A percentile compares a stretch with the other conserved stretches of the same genome.
phyloP scores from a whole-genome alignment of 1,140 invertebrate species.

The Antheraea mylitta region DNA sequence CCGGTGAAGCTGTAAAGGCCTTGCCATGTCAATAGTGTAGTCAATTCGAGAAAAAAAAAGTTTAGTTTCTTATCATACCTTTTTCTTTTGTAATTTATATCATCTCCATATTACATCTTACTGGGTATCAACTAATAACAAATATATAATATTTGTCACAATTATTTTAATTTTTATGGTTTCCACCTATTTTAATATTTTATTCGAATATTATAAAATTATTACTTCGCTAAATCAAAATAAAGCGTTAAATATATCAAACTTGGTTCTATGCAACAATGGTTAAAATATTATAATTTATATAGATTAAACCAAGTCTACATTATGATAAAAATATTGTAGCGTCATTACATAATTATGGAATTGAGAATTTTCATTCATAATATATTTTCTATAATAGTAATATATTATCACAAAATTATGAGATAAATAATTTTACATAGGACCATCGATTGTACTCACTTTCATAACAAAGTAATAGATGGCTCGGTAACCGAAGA shows the following conservation, averaged over 20 bases:
- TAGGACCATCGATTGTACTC: slow-evolving; percentile 90
- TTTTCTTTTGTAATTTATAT: too few species aligned
- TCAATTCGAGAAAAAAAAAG: too few species aligned
- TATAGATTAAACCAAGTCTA: slow-evolving; percentile 19
- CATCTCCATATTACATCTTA: too few species aligned
- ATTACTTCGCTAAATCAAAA: slow-evolving; percentile 7
- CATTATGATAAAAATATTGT: slow-evolving; percentile 19
- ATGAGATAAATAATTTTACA: slow-evolving; percentile 69
- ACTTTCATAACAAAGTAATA: slow-evolving; percentile 96
- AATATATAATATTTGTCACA: neutral
- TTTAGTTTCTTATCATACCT: too few species aligned
- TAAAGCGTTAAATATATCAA: slow-evolving; percentile 19
- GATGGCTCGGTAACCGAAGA: slow-evolving; percentile 88
- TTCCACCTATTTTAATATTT: neutral
- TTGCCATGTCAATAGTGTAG: too few species aligned
- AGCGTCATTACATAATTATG: slow-evolving; percentile 44
- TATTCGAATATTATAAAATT: slow-evolving; percentile 21
- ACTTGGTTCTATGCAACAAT: slow-evolving; percentile 19
- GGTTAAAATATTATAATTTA: slow-evolving; percentile 18
- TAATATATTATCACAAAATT: slow-evolving; percentile 52
- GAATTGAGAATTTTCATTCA: slow-evolving; percentile 54
- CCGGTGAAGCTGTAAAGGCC: too few species aligned
- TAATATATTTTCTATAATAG: slow-evolving; percentile 61
- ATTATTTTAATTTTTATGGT: slow-evolving; percentile 1
- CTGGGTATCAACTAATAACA: too few species aligned